A percentile compares a stretch with the other conserved stretches of the same genome.
These are phyloP conservation scores for Desmodus rotundus DNA, from an alignment of 2,113 vertebrate species.

Conservation along the genomic window DNA sequence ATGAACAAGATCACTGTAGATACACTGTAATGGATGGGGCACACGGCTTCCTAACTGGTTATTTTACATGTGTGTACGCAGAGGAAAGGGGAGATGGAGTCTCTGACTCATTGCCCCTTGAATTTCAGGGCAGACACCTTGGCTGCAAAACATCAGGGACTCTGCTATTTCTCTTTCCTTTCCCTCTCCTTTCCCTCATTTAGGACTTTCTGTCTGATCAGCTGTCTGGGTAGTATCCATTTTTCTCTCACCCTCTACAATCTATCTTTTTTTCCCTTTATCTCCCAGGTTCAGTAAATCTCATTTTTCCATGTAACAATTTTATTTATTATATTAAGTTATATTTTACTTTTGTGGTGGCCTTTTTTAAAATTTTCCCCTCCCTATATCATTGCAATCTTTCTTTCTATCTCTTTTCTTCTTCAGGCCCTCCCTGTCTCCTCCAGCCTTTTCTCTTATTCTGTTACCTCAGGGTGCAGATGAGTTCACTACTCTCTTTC, in stretches of 20 bases:
- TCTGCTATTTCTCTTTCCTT: not conserved
- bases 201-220: not conserved
- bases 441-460: constrained; percentile 4
- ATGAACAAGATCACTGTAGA: not conserved
- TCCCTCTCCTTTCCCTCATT: not conserved
- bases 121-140: not conserved
- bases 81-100: not conserved
- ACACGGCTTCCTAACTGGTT: not conserved
- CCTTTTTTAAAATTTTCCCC: not conserved
- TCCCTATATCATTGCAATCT: constrained; percentile 10
- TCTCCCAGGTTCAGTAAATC: not conserved
- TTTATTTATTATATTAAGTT: not conserved
- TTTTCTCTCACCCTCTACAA: not conserved
- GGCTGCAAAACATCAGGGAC: not conserved
- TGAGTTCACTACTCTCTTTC: constrained; percentile 37
- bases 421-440: not conserved
- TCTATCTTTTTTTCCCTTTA: not conserved
- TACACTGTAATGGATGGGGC: not conserved
- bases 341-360: not conserved
- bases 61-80: fast-evolving
- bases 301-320: not conserved
- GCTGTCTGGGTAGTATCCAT: not conserved
- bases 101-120: not conserved
- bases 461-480: constrained; percentile 30
- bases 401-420: not conserved